phyloP scores from a whole-genome alignment of 2,888 invertebrate species.

The Aplocera efformata region DNA sequence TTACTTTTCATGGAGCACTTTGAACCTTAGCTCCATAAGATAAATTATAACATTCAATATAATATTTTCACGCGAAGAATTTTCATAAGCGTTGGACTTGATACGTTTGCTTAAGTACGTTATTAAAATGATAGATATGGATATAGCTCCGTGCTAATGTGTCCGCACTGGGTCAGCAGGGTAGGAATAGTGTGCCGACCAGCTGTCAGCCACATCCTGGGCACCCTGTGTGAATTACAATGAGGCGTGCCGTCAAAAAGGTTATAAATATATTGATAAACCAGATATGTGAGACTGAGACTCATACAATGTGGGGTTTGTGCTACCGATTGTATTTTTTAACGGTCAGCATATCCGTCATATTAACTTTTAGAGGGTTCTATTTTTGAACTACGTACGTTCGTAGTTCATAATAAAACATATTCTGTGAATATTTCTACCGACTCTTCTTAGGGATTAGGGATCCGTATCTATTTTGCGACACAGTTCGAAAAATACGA shows the following conservation, averaged over 20 bases:
- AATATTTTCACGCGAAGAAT: constrained; percentile 15
- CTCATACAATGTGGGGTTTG: too few relatives aligned
- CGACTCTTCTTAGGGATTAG: too few relatives aligned
- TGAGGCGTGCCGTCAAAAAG: constrained; percentile 43
- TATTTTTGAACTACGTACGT: too few relatives aligned
- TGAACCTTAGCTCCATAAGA: constrained; percentile 24
- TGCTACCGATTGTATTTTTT: too few relatives aligned
- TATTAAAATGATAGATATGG: constrained; percentile 42
- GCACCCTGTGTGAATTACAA: constrained; percentile 47
- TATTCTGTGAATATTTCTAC: too few relatives aligned
- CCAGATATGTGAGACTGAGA: too few relatives aligned
- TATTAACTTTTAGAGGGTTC: too few relatives aligned
- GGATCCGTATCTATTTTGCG: too few relatives aligned
- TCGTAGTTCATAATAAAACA: too few relatives aligned
- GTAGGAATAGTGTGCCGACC: constrained; percentile 49
- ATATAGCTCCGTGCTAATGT: constrained; percentile 58
- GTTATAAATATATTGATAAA: too few relatives aligned
- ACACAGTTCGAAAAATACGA: too few relatives aligned
- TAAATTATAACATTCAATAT: constrained; percentile 1
- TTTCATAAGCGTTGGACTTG: constrained; percentile 30
- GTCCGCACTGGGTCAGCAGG: constrained; percentile 57
- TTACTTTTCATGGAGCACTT: constrained; percentile 4
- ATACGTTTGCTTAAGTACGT: constrained; percentile 31
- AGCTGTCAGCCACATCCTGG: constrained; percentile 45
- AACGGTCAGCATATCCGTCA: too few relatives aligned